Evolutionary conservation across 1,140 invertebrate species (phyloP).

Genomic region (Drosophila tani): DNA sequence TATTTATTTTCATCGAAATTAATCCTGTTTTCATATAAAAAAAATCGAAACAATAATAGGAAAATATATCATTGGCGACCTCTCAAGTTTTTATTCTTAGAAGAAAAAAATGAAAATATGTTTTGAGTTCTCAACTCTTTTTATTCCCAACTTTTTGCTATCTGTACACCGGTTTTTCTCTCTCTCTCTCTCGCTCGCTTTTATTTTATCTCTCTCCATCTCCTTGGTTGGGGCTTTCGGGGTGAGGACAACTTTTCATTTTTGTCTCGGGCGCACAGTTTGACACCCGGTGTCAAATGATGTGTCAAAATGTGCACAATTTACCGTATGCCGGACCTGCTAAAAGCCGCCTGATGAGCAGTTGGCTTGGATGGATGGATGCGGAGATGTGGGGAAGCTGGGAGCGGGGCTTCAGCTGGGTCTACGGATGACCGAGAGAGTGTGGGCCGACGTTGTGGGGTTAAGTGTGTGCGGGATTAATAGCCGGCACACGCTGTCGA

Average conservation of each 20-base stretch:
- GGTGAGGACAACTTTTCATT: conserved; percentile 70
- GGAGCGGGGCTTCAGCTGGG: neutral
- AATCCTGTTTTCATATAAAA: too few species aligned
- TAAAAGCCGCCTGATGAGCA: conserved; percentile 47
- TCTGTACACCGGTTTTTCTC: neutral
- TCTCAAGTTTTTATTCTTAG: too few species aligned
- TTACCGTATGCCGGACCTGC: conserved; percentile 64
- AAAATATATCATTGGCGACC: too few species aligned
- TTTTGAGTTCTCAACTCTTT: neutral
- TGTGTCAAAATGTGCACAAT: conserved; percentile 80
- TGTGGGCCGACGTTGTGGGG: conserved; percentile 26
- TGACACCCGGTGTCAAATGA: conserved; percentile 79
- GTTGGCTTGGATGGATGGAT: conserved; percentile 2
- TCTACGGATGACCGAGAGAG: neutral
- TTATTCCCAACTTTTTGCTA: neutral
- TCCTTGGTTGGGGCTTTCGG: neutral
- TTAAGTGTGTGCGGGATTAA: conserved; percentile 76
- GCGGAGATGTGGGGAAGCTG: neutral
- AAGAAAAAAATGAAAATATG: too few species aligned
- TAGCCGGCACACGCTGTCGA: conserved; percentile 65
- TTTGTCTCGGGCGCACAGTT: conserved; percentile 64
- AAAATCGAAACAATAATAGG: too few species aligned
- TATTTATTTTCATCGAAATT: too few species aligned
- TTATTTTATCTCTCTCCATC: conserved; percentile 26
- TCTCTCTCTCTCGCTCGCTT: conserved; percentile 1